phyloP scores from a whole-genome alignment of 2,113 vertebrate species.

The Carassius carassius region DNA sequence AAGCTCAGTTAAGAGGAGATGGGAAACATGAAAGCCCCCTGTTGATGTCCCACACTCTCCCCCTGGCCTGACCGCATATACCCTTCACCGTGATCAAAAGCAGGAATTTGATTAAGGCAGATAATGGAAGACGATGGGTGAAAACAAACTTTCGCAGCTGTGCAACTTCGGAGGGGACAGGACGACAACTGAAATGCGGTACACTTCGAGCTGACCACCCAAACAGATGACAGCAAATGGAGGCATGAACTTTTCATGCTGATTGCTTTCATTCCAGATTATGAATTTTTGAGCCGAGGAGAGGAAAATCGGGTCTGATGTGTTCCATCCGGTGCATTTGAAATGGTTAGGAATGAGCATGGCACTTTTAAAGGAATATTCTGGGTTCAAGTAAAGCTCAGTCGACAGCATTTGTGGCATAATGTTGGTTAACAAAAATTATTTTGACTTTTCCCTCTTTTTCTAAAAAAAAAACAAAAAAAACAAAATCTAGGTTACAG shows the following conservation, averaged over 20 bases:
- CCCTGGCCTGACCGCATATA: slow-evolving; percentile 39
- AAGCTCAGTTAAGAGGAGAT: slow-evolving; percentile 45
- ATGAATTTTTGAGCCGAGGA: slow-evolving; percentile 73
- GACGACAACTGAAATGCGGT: slow-evolving; percentile 10
- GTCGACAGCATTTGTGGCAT: not conserved
- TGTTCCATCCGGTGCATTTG: slow-evolving; percentile 67
- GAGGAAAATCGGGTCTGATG: slow-evolving; percentile 79
- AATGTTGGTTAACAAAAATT: not conserved
- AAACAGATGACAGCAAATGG: slow-evolving; percentile 59
- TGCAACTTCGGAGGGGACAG: not conserved
- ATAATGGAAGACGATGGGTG: slow-evolving; percentile 48
- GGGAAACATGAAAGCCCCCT: slow-evolving; percentile 53
- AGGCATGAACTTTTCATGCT: slow-evolving; percentile 70
- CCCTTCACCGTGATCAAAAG: slow-evolving; percentile 52
- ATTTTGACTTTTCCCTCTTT: not conserved
- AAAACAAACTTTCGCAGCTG: slow-evolving; percentile 53
- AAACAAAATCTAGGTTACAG: not conserved
- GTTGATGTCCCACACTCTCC: slow-evolving; percentile 36
- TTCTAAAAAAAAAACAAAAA: not conserved
- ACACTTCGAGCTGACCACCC: slow-evolving; percentile 38
- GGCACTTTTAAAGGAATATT: not conserved
- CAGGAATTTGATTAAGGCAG: slow-evolving; percentile 46
- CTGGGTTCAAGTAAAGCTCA: not conserved
- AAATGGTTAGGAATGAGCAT: slow-evolving; percentile 35
- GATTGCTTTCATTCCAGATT: slow-evolving; percentile 73